Evolutionary conservation across 2,113 vertebrate genomes (phyloP).

Genomic region (Sinocyclocheilus rhinocerous): DNA sequence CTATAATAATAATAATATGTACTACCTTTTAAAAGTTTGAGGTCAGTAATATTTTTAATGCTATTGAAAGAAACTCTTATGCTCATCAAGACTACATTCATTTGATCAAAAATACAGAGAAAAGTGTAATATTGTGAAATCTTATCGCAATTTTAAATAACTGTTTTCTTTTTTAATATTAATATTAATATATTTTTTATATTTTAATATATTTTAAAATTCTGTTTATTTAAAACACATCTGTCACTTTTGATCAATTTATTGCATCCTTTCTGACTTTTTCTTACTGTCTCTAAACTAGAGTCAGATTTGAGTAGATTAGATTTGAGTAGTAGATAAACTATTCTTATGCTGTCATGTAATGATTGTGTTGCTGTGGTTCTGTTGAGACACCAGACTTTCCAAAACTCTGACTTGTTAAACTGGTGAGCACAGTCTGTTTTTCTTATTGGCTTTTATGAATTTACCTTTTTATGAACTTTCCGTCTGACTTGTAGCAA

Average conservation of each 20-base stretch:
- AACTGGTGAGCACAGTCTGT: slow-evolving; percentile 45
- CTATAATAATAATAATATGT: not conserved
- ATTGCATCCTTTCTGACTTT: not conserved
- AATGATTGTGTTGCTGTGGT: not conserved
- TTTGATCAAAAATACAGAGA: not conserved
- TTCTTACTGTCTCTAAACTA: not conserved
- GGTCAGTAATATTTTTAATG: not conserved
- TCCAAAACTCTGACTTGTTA: slow-evolving; percentile 41
- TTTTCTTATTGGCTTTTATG: slow-evolving; percentile 49
- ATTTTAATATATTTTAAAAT: not conserved
- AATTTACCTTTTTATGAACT: slow-evolving; percentile 56
- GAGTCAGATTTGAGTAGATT: too few species aligned
- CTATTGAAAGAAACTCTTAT: not conserved
- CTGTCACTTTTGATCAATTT: not conserved
- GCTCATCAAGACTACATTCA: not conserved
- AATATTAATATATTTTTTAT: not conserved
- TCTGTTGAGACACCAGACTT: slow-evolving; percentile 25
- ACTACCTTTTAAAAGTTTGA: not conserved
- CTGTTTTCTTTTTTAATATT: not conserved
- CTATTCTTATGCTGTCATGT: slow-evolving; percentile 15
- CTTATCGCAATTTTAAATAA: not conserved
- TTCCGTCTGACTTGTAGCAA: slow-evolving; percentile 48
- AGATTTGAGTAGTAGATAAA: not conserved
- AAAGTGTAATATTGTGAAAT: not conserved
- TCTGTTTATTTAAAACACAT: not conserved